phyloP scores from a whole-genome alignment of 2,888 invertebrate genomes.

The Galerucella nymphaeae region DNA sequence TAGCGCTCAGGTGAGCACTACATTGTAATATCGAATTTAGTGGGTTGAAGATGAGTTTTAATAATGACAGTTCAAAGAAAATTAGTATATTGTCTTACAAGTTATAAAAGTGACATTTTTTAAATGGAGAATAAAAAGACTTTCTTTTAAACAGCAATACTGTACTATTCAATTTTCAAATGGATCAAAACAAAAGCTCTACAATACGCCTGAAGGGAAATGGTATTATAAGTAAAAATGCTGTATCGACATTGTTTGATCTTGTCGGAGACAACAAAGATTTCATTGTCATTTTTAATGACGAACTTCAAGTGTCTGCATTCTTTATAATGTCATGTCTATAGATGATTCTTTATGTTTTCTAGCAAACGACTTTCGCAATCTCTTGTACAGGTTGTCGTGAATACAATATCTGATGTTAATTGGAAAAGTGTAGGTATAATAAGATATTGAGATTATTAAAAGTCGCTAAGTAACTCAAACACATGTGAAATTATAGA shows the following conservation, averaged over 20 bases:
- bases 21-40: neutral
- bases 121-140: neutral
- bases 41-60: neutral
- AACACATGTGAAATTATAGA: no score
- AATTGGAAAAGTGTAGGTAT: neutral
- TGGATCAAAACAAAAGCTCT: slow-evolving; percentile 15
- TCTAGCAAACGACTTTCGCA: slow-evolving; percentile 26
- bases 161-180: slow-evolving; percentile 1
- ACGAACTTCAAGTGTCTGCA: slow-evolving; percentile 57
- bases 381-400: slow-evolving; percentile 20
- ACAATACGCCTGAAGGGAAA: slow-evolving; percentile 54
- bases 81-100: no score
- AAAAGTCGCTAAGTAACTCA: no score
- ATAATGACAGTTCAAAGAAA: no score
- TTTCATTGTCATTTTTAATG: slow-evolving; percentile 62
- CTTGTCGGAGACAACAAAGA: slow-evolving; percentile 58
- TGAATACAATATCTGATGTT: neutral
- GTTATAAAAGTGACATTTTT: no score
- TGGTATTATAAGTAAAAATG: slow-evolving; percentile 55
- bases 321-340: slow-evolving; percentile 50
- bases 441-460: neutral
- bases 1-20: slow-evolving; percentile 14
- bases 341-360: slow-evolving; percentile 27
- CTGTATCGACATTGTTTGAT: slow-evolving; percentile 57
- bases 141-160: neutral